Evolutionary conservation across 2,888 invertebrate genomes (phyloP).

Genomic region (Bellardia pandia): DNA sequence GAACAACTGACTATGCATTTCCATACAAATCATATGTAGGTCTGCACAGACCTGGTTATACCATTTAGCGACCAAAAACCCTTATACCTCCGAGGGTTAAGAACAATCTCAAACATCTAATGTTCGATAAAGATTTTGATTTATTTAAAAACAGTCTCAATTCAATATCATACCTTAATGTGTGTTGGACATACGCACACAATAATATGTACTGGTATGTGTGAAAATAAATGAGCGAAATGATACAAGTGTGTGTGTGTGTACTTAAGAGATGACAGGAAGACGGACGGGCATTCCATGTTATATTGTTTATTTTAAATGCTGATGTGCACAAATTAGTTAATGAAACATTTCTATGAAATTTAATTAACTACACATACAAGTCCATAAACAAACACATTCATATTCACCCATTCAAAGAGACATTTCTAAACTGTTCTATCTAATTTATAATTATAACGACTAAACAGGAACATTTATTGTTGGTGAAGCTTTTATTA

Average conservation of each 20-base stretch:
- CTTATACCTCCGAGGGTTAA: too few species aligned
- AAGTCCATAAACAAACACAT: conserved; percentile 1
- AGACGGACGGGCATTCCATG: conserved; percentile 47
- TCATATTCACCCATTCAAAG: background rate
- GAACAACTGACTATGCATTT: too few species aligned
- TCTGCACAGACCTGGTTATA: too few species aligned
- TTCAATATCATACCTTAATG: background rate
- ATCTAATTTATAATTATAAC: conserved; percentile 4
- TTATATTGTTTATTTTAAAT: conserved; percentile 68
- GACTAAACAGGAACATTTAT: background rate
- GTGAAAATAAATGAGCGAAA: conserved; percentile 35
- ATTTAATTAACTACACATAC: conserved; percentile 63
- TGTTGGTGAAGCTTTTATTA: too few species aligned
- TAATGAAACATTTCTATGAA: conserved; percentile 66
- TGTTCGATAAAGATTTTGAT: too few species aligned
- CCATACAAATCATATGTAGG: too few species aligned
- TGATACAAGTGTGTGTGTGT: conserved; percentile 41
- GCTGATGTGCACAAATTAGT: conserved; percentile 56
- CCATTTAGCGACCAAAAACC: too few species aligned
- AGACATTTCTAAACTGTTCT: background rate
- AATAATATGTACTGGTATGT: conserved; percentile 9
- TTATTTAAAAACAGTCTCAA: too few species aligned
- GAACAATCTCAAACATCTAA: too few species aligned
- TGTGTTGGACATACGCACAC: background rate
- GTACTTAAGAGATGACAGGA: conserved; percentile 63